A percentile compares a stretch with the other conserved stretches of the same genome.
Evolutionary conservation across 2,797 vertebrate species (phyloP).

Genomic region (Natrix natrix): DNA sequence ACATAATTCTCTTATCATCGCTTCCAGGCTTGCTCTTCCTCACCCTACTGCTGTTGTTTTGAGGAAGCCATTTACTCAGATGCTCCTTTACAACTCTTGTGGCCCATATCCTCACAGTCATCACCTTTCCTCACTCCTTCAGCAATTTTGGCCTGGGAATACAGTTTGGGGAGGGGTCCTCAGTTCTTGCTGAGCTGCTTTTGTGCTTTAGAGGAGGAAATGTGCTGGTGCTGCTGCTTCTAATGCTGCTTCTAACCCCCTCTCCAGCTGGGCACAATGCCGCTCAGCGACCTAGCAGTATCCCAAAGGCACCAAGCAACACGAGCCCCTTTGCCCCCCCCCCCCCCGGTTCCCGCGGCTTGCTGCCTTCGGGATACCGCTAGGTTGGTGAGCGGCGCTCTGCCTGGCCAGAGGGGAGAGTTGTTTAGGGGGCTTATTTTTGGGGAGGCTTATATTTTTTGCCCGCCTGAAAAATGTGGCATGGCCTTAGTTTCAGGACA

Average conservation of each 20-base stretch:
- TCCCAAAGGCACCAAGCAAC: too few species aligned
- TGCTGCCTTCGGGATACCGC: too few species aligned
- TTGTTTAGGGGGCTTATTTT: too few species aligned
- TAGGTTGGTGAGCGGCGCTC: too few species aligned
- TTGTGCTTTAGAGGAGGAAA: neutral
- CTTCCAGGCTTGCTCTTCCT: neutral
- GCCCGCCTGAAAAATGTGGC: too few species aligned
- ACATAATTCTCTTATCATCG: neutral
- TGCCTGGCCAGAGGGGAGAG: too few species aligned
- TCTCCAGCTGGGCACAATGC: too few species aligned
- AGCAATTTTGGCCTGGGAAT: neutral
- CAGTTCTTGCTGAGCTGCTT: neutral
- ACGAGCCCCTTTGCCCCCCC: too few species aligned
- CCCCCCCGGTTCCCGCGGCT: too few species aligned
- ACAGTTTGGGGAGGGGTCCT: neutral
- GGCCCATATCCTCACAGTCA: neutral
- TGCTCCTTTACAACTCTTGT: neutral
- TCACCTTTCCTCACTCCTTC: neutral
- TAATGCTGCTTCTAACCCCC: neutral
- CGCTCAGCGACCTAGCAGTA: too few species aligned
- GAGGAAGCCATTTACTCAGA: neutral
- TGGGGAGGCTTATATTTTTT: too few species aligned
- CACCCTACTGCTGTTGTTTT: neutral
- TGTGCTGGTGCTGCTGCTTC: neutral
- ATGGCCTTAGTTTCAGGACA: too few species aligned